A percentile compares a stretch with the other conserved stretches of the same genome.
These are phyloP conservation scores for Chloromyia formosa DNA, from an alignment of 2,888 invertebrate species.

Conservation along the genomic window DNA sequence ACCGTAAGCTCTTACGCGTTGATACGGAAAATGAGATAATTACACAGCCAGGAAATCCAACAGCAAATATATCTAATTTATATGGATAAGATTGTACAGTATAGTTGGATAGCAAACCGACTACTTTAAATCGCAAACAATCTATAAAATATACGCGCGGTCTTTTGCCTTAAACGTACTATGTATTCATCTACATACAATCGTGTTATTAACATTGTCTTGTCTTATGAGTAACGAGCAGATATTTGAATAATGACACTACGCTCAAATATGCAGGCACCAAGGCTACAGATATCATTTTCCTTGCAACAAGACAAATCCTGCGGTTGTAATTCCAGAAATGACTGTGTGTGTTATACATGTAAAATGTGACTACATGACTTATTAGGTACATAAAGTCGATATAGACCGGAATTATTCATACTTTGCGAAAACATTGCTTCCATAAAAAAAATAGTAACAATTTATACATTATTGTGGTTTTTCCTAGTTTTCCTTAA, in stretches of 20 bases:
- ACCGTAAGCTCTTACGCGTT: too few species aligned
- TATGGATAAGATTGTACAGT: too few species aligned
- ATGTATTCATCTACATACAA: not conserved
- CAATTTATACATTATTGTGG: too few species aligned
- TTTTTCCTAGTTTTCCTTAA: too few species aligned
- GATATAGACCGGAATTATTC: not conserved
- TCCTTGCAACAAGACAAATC: not conserved
- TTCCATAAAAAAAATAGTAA: too few species aligned
- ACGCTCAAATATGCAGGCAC: constrained; percentile 1
- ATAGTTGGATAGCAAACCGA: not conserved
- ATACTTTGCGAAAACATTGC: too few species aligned
- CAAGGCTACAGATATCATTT: not conserved
- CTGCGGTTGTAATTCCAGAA: constrained; percentile 1
- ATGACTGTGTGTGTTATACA: not conserved
- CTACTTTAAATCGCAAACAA: not conserved
- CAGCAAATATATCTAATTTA: too few species aligned
- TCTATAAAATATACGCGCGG: too few species aligned
- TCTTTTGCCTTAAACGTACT: not conserved
- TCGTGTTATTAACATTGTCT: not conserved
- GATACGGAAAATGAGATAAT: too few species aligned
- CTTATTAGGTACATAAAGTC: constrained; percentile 4
- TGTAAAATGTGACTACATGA: not conserved
- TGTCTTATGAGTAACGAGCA: constrained; percentile 11
- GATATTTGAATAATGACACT: constrained; percentile 21
- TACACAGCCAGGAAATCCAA: too few species aligned